A percentile compares a stretch with the other conserved stretches of the same genome.
Conservation (phyloP, 2,888 invertebrate genomes). For the Megastigmus dorsalis region DNA sequence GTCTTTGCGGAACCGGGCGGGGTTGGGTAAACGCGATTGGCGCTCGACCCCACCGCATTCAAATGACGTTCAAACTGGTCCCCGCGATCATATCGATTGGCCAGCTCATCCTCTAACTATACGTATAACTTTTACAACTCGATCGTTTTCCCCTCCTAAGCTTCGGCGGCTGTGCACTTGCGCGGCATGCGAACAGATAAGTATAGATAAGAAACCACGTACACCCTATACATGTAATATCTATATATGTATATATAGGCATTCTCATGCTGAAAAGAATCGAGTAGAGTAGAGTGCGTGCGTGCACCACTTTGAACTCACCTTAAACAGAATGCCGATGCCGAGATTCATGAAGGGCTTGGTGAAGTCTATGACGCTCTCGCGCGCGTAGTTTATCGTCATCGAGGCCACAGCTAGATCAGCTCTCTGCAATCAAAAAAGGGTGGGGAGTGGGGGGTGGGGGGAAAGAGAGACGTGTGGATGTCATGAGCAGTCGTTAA, state of each 20-base stretch:
- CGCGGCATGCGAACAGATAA: too few relatives aligned
- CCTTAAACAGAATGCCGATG: conserved; percentile 96
- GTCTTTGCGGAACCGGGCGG: conserved; percentile 1
- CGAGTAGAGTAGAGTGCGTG: not conserved
- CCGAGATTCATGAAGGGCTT: conserved; percentile 99
- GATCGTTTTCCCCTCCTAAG: not conserved
- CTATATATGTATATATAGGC: too few relatives aligned
- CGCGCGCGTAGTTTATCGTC: conserved; percentile 97
- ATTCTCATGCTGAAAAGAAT: not conserved
- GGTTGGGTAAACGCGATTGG: not conserved
- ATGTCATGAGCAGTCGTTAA: too few relatives aligned
- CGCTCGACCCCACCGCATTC: not conserved
- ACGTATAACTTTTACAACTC: not conserved
- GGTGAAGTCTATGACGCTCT: conserved; percentile 96
- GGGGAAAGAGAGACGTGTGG: too few relatives aligned
- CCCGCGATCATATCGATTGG: not conserved
- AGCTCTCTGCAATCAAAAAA: conserved; percentile 82
- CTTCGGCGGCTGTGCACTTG: too few relatives aligned
- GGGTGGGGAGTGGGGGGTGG: too few relatives aligned
- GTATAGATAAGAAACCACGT: too few relatives aligned
- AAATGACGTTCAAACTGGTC: not conserved
- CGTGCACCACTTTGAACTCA: conserved; percentile 71
- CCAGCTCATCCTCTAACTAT: too few relatives aligned
- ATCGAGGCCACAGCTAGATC: conserved; percentile 97
- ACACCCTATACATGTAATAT: too few relatives aligned